Percentiles rank a stretch among this genome's conserved stretches.
phyloP scores from a whole-genome alignment of 2,888 invertebrate genomes.

The Ophion ellenae region DNA sequence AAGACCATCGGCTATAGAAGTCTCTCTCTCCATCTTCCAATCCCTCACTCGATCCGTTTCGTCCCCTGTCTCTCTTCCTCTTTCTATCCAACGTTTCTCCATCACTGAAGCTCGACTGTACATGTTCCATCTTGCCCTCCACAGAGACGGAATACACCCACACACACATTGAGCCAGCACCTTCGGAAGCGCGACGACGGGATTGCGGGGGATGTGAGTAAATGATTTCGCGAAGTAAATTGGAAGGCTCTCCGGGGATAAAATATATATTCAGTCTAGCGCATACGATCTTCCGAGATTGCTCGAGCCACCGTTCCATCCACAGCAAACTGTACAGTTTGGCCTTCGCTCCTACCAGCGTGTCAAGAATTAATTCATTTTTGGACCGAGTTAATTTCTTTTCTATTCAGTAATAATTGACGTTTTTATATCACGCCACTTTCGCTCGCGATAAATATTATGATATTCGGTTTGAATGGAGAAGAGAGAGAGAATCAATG shows the following conservation, averaged over 20 bases:
- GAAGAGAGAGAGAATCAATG: not conserved
- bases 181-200: constrained; percentile 51
- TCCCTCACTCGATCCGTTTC: constrained; percentile 32
- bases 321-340: constrained; percentile 19
- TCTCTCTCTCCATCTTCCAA: constrained; percentile 27
- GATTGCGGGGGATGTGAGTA: constrained; percentile 51
- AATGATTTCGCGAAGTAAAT: constrained; percentile 57
- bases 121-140: constrained; percentile 30
- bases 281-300: constrained; percentile 53
- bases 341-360: constrained; percentile 15
- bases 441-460: not conserved
- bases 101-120: constrained; percentile 37
- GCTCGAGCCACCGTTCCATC: constrained; percentile 41
- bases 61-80: constrained; percentile 10
- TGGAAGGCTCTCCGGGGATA: constrained; percentile 53
- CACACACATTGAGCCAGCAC: constrained; percentile 6
- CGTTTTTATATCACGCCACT: not conserved
- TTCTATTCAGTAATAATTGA: not conserved
- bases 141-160: constrained; percentile 1
- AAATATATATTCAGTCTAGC: constrained; percentile 49
- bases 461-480: not conserved
- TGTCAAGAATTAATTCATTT: constrained; percentile 18
- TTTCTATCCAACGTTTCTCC: constrained; percentile 20
- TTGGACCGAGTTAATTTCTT: not conserved
- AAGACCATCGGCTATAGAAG: constrained; percentile 58